Evolutionary conservation across 2,797 vertebrate genomes (phyloP).

Genomic region (Lateolabrax maculatus): DNA sequence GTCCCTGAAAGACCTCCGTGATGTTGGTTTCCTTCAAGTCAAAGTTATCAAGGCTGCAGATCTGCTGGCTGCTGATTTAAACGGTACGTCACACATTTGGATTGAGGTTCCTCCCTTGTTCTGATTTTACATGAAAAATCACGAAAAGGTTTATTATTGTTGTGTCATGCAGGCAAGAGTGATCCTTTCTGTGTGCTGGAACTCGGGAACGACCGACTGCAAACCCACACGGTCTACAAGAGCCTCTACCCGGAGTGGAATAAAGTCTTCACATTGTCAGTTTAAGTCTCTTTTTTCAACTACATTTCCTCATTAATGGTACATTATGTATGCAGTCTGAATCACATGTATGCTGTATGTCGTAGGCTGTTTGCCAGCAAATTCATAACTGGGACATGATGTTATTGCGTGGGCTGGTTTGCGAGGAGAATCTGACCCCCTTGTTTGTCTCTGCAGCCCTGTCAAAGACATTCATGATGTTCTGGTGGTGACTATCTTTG

Average conservation of each 20-base stretch:
- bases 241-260: constrained; percentile 97
- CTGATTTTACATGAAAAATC: background rate
- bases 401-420: background rate
- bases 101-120: background rate
- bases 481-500: constrained; percentile 94
- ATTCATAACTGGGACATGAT: background rate
- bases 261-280: constrained; percentile 97
- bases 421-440: constrained; percentile 6
- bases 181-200: constrained; percentile 97
- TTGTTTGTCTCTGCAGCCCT: constrained; percentile 84
- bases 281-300: constrained; percentile 50
- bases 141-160: constrained; percentile 31
- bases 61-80: constrained; percentile 94
- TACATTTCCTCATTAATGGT: background rate
- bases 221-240: constrained; percentile 96
- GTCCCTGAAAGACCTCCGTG: constrained; percentile 87
- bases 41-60: constrained; percentile 93
- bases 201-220: constrained; percentile 93
- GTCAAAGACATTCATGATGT: constrained; percentile 96
- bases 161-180: constrained; percentile 90
- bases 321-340: background rate
- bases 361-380: background rate
- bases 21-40: constrained; percentile 95
- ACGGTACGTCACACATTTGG: constrained; percentile 83
- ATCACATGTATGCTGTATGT: background rate